Base-by-base conservation (phyloP, 2,113 vertebrate genomes). In the Syrrhaptes paradoxus region DNA sequence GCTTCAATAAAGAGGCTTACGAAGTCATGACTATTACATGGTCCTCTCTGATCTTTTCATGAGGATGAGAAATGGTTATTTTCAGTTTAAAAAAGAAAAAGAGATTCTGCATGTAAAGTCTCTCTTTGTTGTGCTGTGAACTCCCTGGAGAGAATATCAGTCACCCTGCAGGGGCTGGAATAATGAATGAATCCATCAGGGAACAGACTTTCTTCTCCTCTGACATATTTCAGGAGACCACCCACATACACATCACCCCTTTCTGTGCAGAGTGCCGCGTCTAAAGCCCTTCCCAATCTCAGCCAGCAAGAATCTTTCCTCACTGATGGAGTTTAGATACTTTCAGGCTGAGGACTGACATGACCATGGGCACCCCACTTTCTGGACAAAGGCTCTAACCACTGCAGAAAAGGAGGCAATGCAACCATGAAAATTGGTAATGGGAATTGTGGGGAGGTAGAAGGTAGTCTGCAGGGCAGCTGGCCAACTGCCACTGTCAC, bases 1-100 rank as follows among this genome's bases (percentile, higher is more conserved):
- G 87, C 84, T 92, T 87, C 83, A 92, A 90, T 78, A 94, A 96
- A 94, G 94, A 66, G 92, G 84, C 91, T 97, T 96, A 96, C 8
- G 0, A 87, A 97, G 94, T 95, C 96, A 94, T 89, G 86, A 97
- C 87, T 95, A 72, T 95, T 95, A 95, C 96, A 96, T 91, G 91
- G 93, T 85, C 84, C 49, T 75, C 86, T 95, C 84, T 97, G 95
- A 97, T 95, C 96, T 95, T 94, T 95, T 92, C 91, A 91, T 41
- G 73, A 94, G 65, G 89, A 97, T 89, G 89, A 95, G 91, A 91
- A 96, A 96, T 0, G 86, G 80, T 95, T 97, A 94, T 95, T 97
- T 94, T 85, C 76, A 90, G 76, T 93, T 90, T 80, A 87, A 77
- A 90, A 82, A 77, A 51, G 28, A 22, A 72, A 86, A 81, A 95